A percentile compares a stretch with the other conserved stretches of the same genome.
Evolutionary conservation across 2,888 invertebrate species (phyloP).

Genomic region (Euzetes globulus): DNA sequence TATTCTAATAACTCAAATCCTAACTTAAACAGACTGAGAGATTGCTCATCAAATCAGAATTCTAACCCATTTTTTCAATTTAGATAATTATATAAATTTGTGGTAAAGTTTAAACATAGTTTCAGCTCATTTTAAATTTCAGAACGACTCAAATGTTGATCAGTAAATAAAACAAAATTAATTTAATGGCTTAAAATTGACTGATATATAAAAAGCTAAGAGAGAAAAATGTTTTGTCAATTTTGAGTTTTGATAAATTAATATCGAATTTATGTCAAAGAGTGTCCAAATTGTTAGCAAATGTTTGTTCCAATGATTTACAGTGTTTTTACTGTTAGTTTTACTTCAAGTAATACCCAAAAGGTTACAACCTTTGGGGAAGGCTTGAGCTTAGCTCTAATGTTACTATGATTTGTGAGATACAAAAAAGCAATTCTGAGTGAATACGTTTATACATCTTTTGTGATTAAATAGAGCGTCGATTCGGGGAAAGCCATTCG

Average conservation of each 20-base stretch:
- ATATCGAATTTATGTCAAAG: not conserved
- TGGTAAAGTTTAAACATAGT: too few species aligned
- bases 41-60: too few species aligned
- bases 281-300: not conserved
- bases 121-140: too few species aligned
- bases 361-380: constrained; percentile 15
- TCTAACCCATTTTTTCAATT: too few species aligned
- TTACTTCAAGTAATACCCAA: not conserved
- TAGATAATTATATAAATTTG: too few species aligned
- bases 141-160: too few species aligned
- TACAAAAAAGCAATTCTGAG: not conserved
- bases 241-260: not conserved
- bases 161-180: too few species aligned
- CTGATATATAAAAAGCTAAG: too few species aligned
- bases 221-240: too few species aligned
- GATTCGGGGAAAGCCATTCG: not conserved
- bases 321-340: not conserved
- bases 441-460: not conserved
- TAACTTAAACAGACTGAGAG: too few species aligned
- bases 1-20: too few species aligned
- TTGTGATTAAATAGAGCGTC: not conserved
- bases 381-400: not conserved
- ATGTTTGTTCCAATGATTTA: not conserved
- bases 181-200: too few species aligned
- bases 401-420: constrained; percentile 4